These are phyloP conservation scores for Camelus bactrianus DNA, from an alignment of 2,113 vertebrate genomes.

Conservation along the genomic window DNA sequence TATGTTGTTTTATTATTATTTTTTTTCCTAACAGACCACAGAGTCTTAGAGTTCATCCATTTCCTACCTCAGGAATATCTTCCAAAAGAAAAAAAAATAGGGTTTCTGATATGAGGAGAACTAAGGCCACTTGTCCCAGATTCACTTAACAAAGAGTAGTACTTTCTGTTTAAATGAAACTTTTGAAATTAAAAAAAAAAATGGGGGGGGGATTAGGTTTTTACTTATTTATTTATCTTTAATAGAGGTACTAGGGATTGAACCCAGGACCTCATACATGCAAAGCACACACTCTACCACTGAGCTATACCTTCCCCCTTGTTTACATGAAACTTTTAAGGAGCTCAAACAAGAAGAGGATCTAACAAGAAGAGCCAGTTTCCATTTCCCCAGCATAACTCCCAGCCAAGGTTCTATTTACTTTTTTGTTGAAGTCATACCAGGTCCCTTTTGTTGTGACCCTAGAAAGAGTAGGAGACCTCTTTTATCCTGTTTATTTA, in stretches of 20 bases:
- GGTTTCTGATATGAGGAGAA: constrained; percentile 4
- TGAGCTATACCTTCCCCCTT: not conserved
- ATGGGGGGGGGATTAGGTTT: too few relatives aligned
- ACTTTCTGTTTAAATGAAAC: constrained; percentile 6
- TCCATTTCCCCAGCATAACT: not conserved
- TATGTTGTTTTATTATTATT: not conserved
- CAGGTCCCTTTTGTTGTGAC: not conserved
- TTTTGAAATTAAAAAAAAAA: not conserved
- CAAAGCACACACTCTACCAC: too few relatives aligned
- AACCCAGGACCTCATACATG: too few relatives aligned
- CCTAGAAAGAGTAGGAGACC: not conserved
- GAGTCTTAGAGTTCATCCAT: not conserved
- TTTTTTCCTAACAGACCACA: not conserved
- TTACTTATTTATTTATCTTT: too few relatives aligned
- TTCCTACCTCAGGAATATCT: constrained; percentile 42
- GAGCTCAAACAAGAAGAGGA: not conserved
- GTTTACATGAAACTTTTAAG: not conserved
- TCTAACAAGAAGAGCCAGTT: not conserved
- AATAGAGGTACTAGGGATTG: too few relatives aligned
- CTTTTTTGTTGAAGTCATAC: not conserved
- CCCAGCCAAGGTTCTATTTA: not conserved
- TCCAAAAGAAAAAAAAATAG: not conserved
- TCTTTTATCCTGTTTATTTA: not conserved
- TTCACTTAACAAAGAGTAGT: not conserved
- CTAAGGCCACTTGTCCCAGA: not conserved